phyloP scores from a whole-genome alignment of 2,888 invertebrate species.

The Tipula vernalis region DNA sequence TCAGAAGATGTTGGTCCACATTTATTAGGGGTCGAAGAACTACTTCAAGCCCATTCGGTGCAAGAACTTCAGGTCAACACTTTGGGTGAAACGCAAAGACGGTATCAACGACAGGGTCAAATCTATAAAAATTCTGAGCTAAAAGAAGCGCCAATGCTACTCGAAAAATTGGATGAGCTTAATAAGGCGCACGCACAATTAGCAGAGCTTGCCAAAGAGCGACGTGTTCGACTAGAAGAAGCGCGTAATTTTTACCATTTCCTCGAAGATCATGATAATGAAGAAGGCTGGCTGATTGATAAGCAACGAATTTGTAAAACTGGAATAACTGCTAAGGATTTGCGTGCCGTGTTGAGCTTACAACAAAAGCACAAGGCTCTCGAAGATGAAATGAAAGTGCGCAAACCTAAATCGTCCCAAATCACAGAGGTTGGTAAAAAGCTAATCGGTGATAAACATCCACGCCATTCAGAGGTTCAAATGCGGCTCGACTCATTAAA shows the following conservation, averaged over 20 bases:
- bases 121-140: conserved; percentile 43
- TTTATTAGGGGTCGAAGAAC: conserved; percentile 85
- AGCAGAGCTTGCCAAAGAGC: conserved; percentile 37
- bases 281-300: conserved; percentile 93
- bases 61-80: conserved; percentile 85
- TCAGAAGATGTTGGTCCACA: conserved; percentile 89
- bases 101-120: conserved; percentile 56
- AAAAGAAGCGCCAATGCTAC: conserved; percentile 45
- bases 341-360: conserved; percentile 76
- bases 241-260: conserved; percentile 91
- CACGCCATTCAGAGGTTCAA: conserved; percentile 68
- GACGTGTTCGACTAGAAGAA: conserved; percentile 78
- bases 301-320: conserved; percentile 87
- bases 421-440: conserved; percentile 54
- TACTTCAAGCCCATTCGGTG: conserved; percentile 85
- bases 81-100: conserved; percentile 70
- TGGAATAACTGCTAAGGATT: conserved; percentile 86
- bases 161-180: conserved; percentile 60
- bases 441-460: conserved; percentile 68
- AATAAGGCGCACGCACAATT: conserved; percentile 63
- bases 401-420: conserved; percentile 55
- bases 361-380: conserved; percentile 87
- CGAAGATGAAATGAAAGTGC: conserved; percentile 70
- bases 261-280: conserved; percentile 93
- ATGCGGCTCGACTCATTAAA: conserved; percentile 64